phyloP scores from a whole-genome alignment of 2,113 vertebrate species.

The Perca schrenkii region DNA sequence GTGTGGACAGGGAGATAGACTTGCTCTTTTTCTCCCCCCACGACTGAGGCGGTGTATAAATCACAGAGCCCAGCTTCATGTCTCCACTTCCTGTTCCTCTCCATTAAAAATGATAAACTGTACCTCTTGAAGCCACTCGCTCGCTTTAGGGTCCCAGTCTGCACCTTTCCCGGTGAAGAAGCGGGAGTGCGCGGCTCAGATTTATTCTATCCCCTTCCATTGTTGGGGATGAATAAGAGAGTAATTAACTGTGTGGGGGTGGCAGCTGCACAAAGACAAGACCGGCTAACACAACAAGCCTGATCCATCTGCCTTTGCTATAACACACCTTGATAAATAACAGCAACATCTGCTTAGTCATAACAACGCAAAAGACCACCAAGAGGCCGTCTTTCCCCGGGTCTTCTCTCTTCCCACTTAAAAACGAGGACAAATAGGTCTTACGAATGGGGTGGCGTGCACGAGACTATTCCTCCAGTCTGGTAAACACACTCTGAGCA shows the following conservation, averaged over 20 bases:
- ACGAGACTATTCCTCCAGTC: conserved; percentile 48
- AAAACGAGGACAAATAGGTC: conserved; percentile 84
- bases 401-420: conserved; percentile 66
- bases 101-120: conserved; percentile 86
- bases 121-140: conserved; percentile 78
- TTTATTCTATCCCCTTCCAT: conserved; percentile 76
- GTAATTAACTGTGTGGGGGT: conserved; percentile 81
- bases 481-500: conserved; percentile 71
- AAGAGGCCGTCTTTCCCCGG: conserved; percentile 55
- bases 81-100: conserved; percentile 81
- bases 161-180: conserved; percentile 76
- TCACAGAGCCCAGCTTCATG: conserved; percentile 70
- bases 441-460: conserved; percentile 53
- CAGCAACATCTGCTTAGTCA: conserved; percentile 75
- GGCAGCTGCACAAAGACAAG: conserved; percentile 77
- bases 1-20: conserved; percentile 77
- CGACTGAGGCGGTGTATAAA: conserved; percentile 70
- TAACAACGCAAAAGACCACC: conserved; percentile 77
- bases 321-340: conserved; percentile 80
- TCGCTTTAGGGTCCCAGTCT: conserved; percentile 78
- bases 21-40: conserved; percentile 51
- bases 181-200: conserved; percentile 65
- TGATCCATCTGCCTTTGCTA: conserved; percentile 75
- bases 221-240: conserved; percentile 82
- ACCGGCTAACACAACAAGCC: conserved; percentile 65